Evolutionary conservation across 2,113 vertebrate species (phyloP), one percentile per base, ranked within the genome.

Genomic region (Gymnorhina tibicen): DNA sequence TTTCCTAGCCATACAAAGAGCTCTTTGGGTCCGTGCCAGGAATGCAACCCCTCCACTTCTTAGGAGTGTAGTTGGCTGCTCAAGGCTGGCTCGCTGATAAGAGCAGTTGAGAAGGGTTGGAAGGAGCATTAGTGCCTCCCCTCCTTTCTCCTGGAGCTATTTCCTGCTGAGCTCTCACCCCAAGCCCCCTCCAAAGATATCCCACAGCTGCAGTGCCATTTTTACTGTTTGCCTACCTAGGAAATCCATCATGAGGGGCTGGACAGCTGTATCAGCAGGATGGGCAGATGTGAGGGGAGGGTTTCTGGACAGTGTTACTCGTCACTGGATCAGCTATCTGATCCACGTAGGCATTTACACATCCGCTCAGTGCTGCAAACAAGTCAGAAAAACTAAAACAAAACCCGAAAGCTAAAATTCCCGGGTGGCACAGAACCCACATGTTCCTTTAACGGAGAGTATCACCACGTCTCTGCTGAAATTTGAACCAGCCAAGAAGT

Each of bases 1-100:
- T 59, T 75, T 95, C 86, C 41, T 16, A 52, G 66, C 85, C 49
- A 7, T 59, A 52, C 44, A 39, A 69, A 93, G 62, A 82, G 62
- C 78, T 73, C 44, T 47, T 33, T 74, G 85, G 58, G 42, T 13
- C 56, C 3, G 0, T 10, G 81, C 84, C 92, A 94, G 90, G 95
- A 93, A 93, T 70, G 73, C 87, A 82, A 9, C 62, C 87, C 52
- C 92, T 94, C 56, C 77, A 59, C 73, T 81, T 37, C 33, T 74
- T 3, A 17, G 46, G 56, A 82, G 73, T 2, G 33, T 5, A 53
- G 30, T 0, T 87, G 84, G 64, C 91, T 89, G 92, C 91, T 72
- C 16, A 12, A 28, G 85, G 60, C 93, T 66, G 73, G 28, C 84
- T 85, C 16, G 5, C 69, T 63, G 90, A 89, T 95, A 96, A 87